phyloP scores from a whole-genome alignment of 1,140 invertebrate species.

The Protaetia brevitarsis region DNA sequence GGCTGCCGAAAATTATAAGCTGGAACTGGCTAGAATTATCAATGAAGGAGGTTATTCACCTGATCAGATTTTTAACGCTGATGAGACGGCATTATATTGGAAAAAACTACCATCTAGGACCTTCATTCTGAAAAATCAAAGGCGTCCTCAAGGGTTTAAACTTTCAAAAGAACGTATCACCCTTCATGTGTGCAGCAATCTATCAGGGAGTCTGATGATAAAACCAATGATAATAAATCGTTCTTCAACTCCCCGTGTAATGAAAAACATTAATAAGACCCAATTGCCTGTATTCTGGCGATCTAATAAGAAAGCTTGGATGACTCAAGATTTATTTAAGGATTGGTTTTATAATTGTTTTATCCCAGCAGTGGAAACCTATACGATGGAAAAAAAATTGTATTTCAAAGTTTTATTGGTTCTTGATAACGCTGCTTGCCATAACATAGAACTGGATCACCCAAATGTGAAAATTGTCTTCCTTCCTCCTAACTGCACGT shows the following conservation, averaged over 20 bases:
- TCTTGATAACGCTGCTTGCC: conserved; percentile 28
- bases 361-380: conserved; percentile 30
- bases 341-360: conserved; percentile 20
- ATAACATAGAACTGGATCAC: neutral
- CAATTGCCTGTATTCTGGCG: conserved; percentile 26
- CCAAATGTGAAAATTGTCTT: conserved; percentile 12
- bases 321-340: neutral
- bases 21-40: conserved; percentile 19
- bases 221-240: conserved; percentile 5
- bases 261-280: conserved; percentile 16
- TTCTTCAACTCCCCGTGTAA: neutral
- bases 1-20: conserved; percentile 20
- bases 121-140: conserved; percentile 29
- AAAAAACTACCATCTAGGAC: conserved; percentile 20
- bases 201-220: neutral
- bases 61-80: conserved; percentile 47
- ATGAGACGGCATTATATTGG: conserved; percentile 39
- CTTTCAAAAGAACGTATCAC: neutral
- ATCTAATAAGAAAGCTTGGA: conserved; percentile 25
- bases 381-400: conserved; percentile 27
- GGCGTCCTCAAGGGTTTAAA: conserved; percentile 23
- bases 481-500: conserved; percentile 5
- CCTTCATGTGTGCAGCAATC: conserved; percentile 24
- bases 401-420: conserved; percentile 32
- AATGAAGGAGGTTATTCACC: conserved; percentile 32